A percentile compares a stretch with the other conserved stretches of the same genome.
phyloP scores from a whole-genome alignment of 2,797 vertebrate genomes.

The Apodemus agrarius region DNA sequence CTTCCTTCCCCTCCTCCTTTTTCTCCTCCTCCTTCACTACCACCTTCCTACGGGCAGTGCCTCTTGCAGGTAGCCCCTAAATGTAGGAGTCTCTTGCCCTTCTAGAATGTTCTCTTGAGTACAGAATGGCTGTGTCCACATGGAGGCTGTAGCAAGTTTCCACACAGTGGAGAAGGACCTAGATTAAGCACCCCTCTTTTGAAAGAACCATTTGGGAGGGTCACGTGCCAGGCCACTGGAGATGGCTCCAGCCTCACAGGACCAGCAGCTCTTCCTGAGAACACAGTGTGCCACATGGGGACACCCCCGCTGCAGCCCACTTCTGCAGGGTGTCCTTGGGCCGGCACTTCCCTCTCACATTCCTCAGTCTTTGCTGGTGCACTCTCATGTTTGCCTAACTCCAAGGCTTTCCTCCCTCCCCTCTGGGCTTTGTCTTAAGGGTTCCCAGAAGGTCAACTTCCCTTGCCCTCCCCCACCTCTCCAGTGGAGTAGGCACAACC shows the following conservation, averaged over 20 bases:
- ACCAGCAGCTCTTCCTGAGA: neutral
- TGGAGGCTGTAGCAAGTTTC: neutral
- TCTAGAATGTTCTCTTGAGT: neutral
- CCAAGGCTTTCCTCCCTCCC: constrained; percentile 71
- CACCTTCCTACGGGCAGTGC: neutral
- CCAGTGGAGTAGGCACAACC: constrained; percentile 79
- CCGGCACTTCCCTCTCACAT: constrained; percentile 70
- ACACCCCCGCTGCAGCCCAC: too few relatives aligned
- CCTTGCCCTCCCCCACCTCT: constrained; percentile 48
- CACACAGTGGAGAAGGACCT: neutral
- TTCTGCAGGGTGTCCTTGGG: constrained; percentile 19
- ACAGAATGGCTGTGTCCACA: neutral
- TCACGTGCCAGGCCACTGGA: neutral
- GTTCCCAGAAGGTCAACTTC: constrained; percentile 83
- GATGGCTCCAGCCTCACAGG: neutral
- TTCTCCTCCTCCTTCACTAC: neutral
- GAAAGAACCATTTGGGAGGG: neutral
- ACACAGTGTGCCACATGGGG: neutral
- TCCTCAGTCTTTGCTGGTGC: constrained; percentile 81
- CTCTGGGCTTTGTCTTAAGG: constrained; percentile 83
- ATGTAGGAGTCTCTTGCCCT: neutral
- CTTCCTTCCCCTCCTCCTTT: neutral
- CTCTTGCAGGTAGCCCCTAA: neutral
- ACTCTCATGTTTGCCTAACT: constrained; percentile 85
- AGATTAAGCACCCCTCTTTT: too few relatives aligned